Evolutionary conservation across 2,888 invertebrate species (phyloP), one percentile per base, ranked within the genome.

Genomic region (Rosalia funebris): DNA sequence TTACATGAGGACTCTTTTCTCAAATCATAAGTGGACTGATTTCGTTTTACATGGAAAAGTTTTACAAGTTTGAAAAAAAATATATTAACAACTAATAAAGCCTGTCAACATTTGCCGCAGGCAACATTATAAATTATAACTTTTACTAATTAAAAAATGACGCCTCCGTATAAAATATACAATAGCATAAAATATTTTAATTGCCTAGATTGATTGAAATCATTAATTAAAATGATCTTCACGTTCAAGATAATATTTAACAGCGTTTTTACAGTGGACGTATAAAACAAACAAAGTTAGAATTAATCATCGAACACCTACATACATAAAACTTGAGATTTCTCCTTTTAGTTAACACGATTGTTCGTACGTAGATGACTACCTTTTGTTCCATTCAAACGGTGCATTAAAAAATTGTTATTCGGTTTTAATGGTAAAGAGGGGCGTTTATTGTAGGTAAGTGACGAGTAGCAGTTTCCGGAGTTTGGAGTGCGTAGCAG

Each of bases 251-350:
- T 41, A 50, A 25, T n/a, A 14, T 50, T 50, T 31, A 50, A 50
- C 39, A 20, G 39, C 50, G 19, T 50, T 50, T 50, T 50, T 37
- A 50, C 20, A 25, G 39, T 25, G 20, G 20, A 39, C 20, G 39
- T 39, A 15, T 17, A 14, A 36, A 48, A 17, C 32, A 34, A 34
- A 15, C 37, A 39, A 15, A 39, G 39, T 19, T 50, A 25, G 9
- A 20, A 50, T 50, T 50, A 50, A 50, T 50, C 39, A 50, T 15
- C 2, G 20, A 37, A 50, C 50, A 39, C 50, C 50, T 50, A 50
- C 50, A n/a, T n/a, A n/a, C n/a, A 25, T 25, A 25, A 12, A 31
- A 14, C 31, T 12, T 3, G 15, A 45, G 31, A 45, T 45, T 45
- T 45, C 25, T 45, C 12, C 45, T 14, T 45, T 9, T 25, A 31